Percentiles rank a stretch among this genome's conserved stretches.
Conservation (phyloP, 2,888 invertebrate genomes). For the Latrodectus elegans region DNA sequence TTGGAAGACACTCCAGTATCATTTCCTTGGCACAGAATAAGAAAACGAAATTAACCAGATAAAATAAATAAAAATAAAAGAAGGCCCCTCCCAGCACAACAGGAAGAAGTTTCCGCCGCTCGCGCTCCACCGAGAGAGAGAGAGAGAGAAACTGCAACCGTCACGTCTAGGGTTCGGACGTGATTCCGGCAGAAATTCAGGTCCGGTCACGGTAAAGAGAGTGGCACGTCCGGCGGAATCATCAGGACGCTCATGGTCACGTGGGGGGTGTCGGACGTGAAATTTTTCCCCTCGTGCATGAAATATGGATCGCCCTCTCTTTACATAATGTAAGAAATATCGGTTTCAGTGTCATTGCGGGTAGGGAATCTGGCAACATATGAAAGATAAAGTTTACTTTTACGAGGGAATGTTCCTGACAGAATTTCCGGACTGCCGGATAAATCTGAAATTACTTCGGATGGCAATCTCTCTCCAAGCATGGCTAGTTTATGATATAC, state of each 20-base stretch:
- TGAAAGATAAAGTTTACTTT: no score
- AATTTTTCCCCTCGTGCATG: background rate
- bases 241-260: conserved; percentile 1
- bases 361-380: no score
- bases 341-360: no score
- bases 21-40: background rate
- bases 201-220: background rate
- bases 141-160: background rate
- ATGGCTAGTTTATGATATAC: no score
- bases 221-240: background rate
- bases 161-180: conserved; percentile 2
- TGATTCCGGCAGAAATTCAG: background rate
- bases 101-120: background rate
- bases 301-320: background rate
- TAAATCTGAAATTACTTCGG: no score
- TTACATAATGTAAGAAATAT: background rate
- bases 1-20: background rate
- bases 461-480: no score
- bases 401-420: no score
- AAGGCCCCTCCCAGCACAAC: background rate
- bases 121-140: background rate
- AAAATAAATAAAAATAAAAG: background rate
- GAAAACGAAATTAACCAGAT: background rate
- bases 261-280: background rate
- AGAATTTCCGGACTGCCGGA: no score